phyloP scores from a whole-genome alignment of 2,888 invertebrate genomes.

The Rhagonycha lutea region DNA sequence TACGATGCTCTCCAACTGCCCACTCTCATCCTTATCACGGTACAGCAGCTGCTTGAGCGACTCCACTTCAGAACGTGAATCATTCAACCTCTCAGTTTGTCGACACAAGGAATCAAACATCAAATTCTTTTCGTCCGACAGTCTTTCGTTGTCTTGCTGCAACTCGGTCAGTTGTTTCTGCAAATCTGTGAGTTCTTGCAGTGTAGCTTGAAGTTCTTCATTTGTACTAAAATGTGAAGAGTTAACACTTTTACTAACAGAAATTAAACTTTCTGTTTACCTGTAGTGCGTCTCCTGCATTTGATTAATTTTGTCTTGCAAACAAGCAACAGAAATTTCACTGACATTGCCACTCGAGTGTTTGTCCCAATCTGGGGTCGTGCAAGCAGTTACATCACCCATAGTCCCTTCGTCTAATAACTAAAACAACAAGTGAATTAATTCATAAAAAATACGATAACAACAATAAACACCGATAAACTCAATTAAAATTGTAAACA shows the following conservation, averaged over 20 bases:
- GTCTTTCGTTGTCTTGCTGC: slow-evolving; percentile 84
- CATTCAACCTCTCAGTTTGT: slow-evolving; percentile 90
- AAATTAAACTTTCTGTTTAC: slow-evolving; percentile 46
- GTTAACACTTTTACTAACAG: not conserved
- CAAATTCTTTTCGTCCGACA: slow-evolving; percentile 87
- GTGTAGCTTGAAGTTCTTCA: slow-evolving; percentile 90
- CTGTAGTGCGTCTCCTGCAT: slow-evolving; percentile 90
- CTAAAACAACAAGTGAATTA: slow-evolving; percentile 31
- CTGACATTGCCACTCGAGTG: slow-evolving; percentile 85
- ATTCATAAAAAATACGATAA: not conserved
- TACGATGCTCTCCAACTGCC: slow-evolving; percentile 63
- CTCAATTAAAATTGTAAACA: not conserved
- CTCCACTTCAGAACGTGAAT: slow-evolving; percentile 82
- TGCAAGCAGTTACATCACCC: slow-evolving; percentile 67
- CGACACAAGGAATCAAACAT: slow-evolving; percentile 88
- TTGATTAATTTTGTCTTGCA: slow-evolving; percentile 90
- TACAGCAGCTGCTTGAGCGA: slow-evolving; percentile 80
- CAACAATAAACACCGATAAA: not conserved
- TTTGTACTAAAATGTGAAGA: slow-evolving; percentile 67
- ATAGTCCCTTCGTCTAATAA: slow-evolving; percentile 42
- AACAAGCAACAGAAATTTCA: slow-evolving; percentile 88
- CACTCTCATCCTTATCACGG: slow-evolving; percentile 65
- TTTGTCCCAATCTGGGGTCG: slow-evolving; percentile 89
- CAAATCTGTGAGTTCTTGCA: slow-evolving; percentile 89
- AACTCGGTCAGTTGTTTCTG: slow-evolving; percentile 86